Conservation (phyloP, 2,888 invertebrate genomes). For the Deilephila elpenor region DNA sequence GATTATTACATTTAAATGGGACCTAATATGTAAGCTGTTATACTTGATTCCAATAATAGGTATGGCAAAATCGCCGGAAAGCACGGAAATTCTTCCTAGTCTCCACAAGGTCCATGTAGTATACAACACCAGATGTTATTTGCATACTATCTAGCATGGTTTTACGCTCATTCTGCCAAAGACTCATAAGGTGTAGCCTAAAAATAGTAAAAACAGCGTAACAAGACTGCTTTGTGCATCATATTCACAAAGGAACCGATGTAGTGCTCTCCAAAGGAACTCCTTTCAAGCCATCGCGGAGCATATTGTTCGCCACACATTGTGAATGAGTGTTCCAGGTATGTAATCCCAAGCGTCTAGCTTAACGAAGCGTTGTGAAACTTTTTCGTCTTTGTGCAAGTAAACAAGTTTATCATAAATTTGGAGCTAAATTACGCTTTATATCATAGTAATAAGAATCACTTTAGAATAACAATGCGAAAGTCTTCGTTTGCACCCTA, state of each 20-base stretch:
- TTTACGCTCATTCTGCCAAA: too few relatives aligned
- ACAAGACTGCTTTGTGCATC: conserved; percentile 16
- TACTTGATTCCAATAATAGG: too few relatives aligned
- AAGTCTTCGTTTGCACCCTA: conserved; percentile 49
- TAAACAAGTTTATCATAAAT: conserved; percentile 58
- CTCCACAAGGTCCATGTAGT: too few relatives aligned
- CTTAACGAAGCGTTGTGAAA: conserved; percentile 73
- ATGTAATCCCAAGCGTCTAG: conserved; percentile 71
- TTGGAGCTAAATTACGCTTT: conserved; percentile 49
- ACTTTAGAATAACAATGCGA: conserved; percentile 38
- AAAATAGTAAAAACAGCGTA: background rate
- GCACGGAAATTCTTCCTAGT: too few relatives aligned
- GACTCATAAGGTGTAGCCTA: too few relatives aligned
- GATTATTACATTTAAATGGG: too few relatives aligned
- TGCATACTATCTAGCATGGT: too few relatives aligned
- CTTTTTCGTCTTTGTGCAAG: conserved; percentile 69
- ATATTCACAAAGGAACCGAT: conserved; percentile 24
- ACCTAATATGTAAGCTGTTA: too few relatives aligned
- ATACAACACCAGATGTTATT: too few relatives aligned
- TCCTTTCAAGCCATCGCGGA: background rate
- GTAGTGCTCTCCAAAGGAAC: conserved; percentile 7
- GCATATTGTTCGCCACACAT: conserved; percentile 21
- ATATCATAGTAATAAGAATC: conserved; percentile 41
- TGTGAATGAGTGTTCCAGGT: conserved; percentile 19
- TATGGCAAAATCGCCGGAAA: too few relatives aligned